Evolutionary conservation across 92 coral and sea anemone species (phyloP).

Genomic region (Umimayanthus kanabou): DNA sequence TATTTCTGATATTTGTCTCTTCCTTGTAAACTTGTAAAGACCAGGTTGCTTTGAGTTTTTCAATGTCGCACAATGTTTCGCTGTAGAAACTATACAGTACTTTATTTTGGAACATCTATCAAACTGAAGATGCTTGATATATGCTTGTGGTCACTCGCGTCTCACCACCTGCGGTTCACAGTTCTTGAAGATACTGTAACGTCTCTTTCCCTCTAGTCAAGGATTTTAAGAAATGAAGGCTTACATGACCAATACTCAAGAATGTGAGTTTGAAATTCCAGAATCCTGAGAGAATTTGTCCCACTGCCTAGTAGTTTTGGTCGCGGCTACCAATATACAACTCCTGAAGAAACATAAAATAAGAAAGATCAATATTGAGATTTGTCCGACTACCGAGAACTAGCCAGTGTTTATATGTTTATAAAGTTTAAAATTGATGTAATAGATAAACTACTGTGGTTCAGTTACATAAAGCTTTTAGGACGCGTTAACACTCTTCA

Average conservation of each 20-base stretch:
- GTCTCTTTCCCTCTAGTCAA: not conserved
- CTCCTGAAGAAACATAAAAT: not conserved
- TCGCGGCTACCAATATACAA: not conserved
- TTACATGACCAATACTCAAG: not conserved
- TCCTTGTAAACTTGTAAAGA: not conserved
- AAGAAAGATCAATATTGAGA: not conserved
- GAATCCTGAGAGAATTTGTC: not conserved
- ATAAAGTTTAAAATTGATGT: not conserved
- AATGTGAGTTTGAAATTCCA: not conserved
- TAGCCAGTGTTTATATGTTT: too few relatives aligned
- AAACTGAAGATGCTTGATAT: too few relatives aligned
- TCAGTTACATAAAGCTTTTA: not conserved
- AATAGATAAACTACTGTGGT: not conserved
- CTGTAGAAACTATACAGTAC: too few relatives aligned
- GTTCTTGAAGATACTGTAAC: not conserved
- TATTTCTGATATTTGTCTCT: not conserved
- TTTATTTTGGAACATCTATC: too few relatives aligned
- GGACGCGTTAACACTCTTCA: not conserved
- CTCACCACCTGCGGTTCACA: not conserved
- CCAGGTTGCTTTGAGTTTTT: too few relatives aligned
- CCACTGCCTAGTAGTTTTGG: not conserved
- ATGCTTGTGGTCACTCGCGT: not conserved
- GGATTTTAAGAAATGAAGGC: too few relatives aligned
- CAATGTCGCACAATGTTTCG: too few relatives aligned
- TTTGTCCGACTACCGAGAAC: too few relatives aligned